Base-by-base conservation (phyloP, 2,113 vertebrate species). In the Ranitomeya variabilis region DNA sequence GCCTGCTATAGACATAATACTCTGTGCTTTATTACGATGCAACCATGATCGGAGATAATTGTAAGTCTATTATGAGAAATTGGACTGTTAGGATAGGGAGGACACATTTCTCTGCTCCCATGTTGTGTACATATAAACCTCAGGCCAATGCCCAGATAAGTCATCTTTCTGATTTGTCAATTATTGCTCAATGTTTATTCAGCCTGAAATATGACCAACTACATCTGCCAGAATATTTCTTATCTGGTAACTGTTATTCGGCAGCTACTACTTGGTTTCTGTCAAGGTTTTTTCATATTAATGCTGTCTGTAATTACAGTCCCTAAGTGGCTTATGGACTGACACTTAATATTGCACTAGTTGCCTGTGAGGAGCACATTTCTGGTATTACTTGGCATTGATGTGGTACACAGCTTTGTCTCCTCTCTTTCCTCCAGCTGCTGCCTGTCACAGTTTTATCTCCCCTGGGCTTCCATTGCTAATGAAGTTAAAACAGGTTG, bases 391-490 rank as follows among this genome's bases (percentile, higher is more conserved):
- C 79, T 52, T 64, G 71, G 67, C 37, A 31, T 3, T 37, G 45
- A 26, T 82, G 54, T 73, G 69, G 86, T 21, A 57, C 73, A 71
- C 54, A 69, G 80, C 55, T 73, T 9, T 77, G 76, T 52, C 71
- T 73, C 13, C 52, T 87, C 21, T 37, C 84, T 80, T 54, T 54
- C 59, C 59, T 21, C 51, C 57, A 80, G 21, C 78, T 4, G 4
- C 78, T 54, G 54, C 37, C 87, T 88, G 82, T 85, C 82, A 84
- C 31, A 69, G 73, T 62, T 66, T 78, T 5, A 2, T 57, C 54
- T 69, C 74, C 76, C 86, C 62, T 90, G 54, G 64, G 76, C 37
- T 74, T 10, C 15, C 84, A 51, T 81, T 52, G 86, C 81, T 82
- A 86, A 88, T 9, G 0, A 37, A 26, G 77, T 73, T 88, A 59